phyloP scores from a whole-genome alignment of 1,140 invertebrate species.

The Neelides sp. region DNA sequence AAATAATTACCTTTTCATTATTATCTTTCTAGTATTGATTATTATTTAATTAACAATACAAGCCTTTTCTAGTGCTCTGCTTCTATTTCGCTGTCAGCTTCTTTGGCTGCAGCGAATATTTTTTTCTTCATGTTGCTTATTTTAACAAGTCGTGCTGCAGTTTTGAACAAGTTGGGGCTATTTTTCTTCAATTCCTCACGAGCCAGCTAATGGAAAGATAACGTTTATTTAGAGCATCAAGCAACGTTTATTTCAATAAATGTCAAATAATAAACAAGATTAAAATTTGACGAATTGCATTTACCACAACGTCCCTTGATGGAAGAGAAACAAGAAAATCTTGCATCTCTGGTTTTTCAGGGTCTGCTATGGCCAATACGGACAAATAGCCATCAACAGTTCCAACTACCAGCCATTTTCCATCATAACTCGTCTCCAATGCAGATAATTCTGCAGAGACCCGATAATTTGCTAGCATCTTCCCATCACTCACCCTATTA shows the following conservation, averaged over 20 bases:
- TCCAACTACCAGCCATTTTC: slow-evolving; percentile 68
- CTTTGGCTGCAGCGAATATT: too few species aligned
- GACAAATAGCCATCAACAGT: slow-evolving; percentile 88
- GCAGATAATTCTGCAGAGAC: slow-evolving; percentile 82
- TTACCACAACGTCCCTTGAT: slow-evolving; percentile 54
- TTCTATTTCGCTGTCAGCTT: too few species aligned
- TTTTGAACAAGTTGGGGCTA: slow-evolving; percentile 16
- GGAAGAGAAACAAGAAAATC: slow-evolving; percentile 53
- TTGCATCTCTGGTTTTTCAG: slow-evolving; percentile 47
- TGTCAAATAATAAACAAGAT: neutral
- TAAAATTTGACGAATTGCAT: neutral
- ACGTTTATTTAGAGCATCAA: neutral
- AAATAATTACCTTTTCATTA: too few species aligned
- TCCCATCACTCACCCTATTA: slow-evolving; percentile 62
- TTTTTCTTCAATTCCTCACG: slow-evolving; percentile 8
- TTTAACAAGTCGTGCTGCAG: slow-evolving; percentile 25
- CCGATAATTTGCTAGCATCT: slow-evolving; percentile 82
- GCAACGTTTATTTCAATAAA: neutral
- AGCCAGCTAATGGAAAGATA: slow-evolving; percentile 15
- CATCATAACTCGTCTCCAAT: slow-evolving; percentile 67
- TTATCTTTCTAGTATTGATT: too few species aligned
- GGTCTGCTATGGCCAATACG: slow-evolving; percentile 78
- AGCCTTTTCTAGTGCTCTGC: too few species aligned
- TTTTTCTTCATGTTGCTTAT: too few species aligned
- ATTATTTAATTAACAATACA: too few species aligned